These are phyloP conservation scores for Zaprionus taronus DNA, from an alignment of 1,140 invertebrate species.

Conservation along the genomic window DNA sequence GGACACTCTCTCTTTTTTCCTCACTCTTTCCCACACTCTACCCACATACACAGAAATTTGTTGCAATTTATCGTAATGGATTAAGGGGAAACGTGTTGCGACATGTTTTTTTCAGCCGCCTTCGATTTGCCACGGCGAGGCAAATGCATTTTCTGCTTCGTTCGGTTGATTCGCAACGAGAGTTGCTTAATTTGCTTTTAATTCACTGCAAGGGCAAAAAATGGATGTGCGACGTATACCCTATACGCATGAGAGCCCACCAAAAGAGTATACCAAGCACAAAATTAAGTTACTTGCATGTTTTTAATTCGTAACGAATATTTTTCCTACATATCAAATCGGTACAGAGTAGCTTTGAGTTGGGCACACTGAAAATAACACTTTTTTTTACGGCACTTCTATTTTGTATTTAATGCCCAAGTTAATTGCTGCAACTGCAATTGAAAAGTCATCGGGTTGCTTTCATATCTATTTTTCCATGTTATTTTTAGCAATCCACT, in stretches of 20 bases:
- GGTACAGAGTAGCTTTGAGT: neutral
- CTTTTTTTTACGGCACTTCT: neutral
- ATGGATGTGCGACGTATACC: constrained; percentile 15
- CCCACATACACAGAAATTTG: constrained; percentile 37
- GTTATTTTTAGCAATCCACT: neutral
- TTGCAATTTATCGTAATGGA: constrained; percentile 55
- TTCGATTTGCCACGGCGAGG: constrained; percentile 8
- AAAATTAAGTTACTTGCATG: neutral
- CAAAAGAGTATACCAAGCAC: neutral
- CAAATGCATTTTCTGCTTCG: constrained; percentile 38
- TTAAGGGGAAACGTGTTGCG: constrained; percentile 33
- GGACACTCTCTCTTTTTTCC: constrained; percentile 11
- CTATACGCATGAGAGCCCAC: neutral
- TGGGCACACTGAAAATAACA: neutral
- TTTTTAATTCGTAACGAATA: neutral
- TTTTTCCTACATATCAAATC: neutral
- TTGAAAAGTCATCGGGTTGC: constrained; percentile 9
- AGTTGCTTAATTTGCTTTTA: constrained; percentile 75
- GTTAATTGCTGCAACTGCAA: constrained; percentile 24
- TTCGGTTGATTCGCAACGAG: constrained; percentile 33
- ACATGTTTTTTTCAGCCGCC: constrained; percentile 26
- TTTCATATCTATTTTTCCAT: neutral
- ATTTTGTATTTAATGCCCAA: constrained; percentile 8
- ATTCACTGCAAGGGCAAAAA: constrained; percentile 48
- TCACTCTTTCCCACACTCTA: neutral